These are phyloP conservation scores for Atta texana DNA, from an alignment of 1,140 invertebrate genomes.

Conservation along the genomic window DNA sequence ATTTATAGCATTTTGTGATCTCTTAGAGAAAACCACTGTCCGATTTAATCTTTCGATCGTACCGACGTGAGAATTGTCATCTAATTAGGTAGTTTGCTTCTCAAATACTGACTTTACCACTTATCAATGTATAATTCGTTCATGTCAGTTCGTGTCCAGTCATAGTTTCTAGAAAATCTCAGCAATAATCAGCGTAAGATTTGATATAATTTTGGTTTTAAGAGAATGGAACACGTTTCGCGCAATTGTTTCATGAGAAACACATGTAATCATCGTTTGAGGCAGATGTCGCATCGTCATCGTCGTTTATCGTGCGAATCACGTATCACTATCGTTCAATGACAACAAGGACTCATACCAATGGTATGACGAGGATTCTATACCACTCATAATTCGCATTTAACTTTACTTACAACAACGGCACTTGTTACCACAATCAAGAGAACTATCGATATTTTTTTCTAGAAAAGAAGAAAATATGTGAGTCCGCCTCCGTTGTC, in stretches of 20 bases:
- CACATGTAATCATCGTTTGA: conserved; percentile 33
- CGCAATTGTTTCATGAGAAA: conserved; percentile 18
- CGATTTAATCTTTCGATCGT: not conserved
- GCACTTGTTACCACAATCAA: not conserved
- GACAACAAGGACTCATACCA: not conserved
- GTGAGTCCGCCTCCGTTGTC: not conserved
- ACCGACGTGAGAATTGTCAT: conserved; percentile 5
- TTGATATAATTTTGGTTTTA: not conserved
- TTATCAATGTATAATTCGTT: not conserved
- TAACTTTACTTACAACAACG: not conserved
- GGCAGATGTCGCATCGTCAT: conserved; percentile 40
- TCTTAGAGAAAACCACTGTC: not conserved
- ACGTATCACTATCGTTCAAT: conserved; percentile 22
- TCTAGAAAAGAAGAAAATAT: not conserved
- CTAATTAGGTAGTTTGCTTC: not conserved
- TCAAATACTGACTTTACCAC: not conserved
- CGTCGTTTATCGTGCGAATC: conserved; percentile 47
- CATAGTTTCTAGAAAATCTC: not conserved
- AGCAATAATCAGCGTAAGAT: conserved; percentile 14
- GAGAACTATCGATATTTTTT: not conserved
- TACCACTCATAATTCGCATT: not conserved
- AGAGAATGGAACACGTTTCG: conserved; percentile 15
- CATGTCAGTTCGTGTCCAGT: not conserved
- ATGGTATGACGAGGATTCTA: not conserved
- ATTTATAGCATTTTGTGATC: no score